These are phyloP conservation scores for Catostylus mosaicus DNA, from an alignment of 30 jellyfish, hydroid and myxozoan genomes.

Conservation along the genomic window DNA sequence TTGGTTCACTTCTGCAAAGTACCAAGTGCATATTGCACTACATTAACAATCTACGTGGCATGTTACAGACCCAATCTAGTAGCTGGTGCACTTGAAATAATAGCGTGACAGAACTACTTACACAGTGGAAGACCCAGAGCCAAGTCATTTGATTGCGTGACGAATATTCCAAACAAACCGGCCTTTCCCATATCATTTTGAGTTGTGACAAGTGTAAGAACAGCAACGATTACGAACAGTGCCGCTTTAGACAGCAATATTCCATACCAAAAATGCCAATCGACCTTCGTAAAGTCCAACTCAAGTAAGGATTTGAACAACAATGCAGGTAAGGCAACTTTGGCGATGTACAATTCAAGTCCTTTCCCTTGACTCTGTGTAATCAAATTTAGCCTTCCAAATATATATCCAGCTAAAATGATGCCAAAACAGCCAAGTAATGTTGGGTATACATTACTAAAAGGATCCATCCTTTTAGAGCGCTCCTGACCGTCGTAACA, in stretches of 20 bases:
- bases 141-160: constrained; percentile 89
- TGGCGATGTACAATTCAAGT: constrained; percentile 45
- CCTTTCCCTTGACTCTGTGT: constrained; percentile 84
- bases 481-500: too few relatives aligned
- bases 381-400: constrained; percentile 61
- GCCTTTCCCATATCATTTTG: constrained; percentile 58
- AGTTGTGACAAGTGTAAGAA: constrained; percentile 47
- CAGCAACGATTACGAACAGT: constrained; percentile 60
- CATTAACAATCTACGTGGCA: too few relatives aligned
- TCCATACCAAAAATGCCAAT: constrained; percentile 88
- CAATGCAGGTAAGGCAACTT: constrained; percentile 81
- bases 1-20: too few relatives aligned
- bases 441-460: constrained; percentile 81
- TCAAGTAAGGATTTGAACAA: constrained; percentile 79
- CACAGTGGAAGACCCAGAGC: constrained; percentile 95
- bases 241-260: constrained; percentile 56
- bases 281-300: constrained; percentile 69
- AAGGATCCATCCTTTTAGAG: constrained; percentile 61
- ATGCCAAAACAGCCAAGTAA: constrained; percentile 83
- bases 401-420: constrained; percentile 67
- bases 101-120: constrained; percentile 60
- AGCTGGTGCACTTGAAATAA: too few relatives aligned
- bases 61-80: too few relatives aligned
- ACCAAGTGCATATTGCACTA: too few relatives aligned
- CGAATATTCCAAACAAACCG: constrained; percentile 85